phyloP scores from a whole-genome alignment of 2,113 vertebrate genomes.

The Gymnocephalus cernua region DNA sequence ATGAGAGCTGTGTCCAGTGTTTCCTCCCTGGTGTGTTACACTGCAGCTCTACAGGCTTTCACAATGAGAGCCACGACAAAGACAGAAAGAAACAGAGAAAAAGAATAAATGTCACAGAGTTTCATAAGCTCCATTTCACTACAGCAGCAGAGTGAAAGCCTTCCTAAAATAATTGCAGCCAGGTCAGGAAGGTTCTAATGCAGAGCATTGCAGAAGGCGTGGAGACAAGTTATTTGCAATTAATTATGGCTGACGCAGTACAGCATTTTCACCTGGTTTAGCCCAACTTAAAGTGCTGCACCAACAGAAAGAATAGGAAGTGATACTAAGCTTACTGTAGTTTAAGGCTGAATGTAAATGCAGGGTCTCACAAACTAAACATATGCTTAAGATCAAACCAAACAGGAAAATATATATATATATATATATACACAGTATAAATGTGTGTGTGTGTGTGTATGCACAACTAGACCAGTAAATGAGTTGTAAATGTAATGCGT shows the following conservation, averaged over 20 bases:
- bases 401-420: neutral
- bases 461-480: neutral
- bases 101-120: conserved; percentile 12
- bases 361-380: conserved; percentile 15
- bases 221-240: conserved; percentile 18
- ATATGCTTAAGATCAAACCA: neutral
- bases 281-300: conserved; percentile 1
- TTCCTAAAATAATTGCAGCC: conserved; percentile 32
- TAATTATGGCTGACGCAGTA: conserved; percentile 9
- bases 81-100: conserved; percentile 29
- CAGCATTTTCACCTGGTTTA: conserved; percentile 4
- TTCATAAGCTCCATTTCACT: conserved; percentile 54
- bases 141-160: conserved; percentile 30
- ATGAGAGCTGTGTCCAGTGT: conserved; percentile 67
- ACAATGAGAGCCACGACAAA: conserved; percentile 53
- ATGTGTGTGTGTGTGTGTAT: neutral
- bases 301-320: neutral
- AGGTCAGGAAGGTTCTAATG: conserved; percentile 11
- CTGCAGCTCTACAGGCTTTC: conserved; percentile 43
- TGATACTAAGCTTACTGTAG: neutral
- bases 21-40: conserved; percentile 70
- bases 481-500: conserved; percentile 10
- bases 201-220: neutral
- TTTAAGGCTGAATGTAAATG: neutral
- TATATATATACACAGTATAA: neutral